A percentile compares a stretch with the other conserved stretches of the same genome.
phyloP scores from a whole-genome alignment of 2,888 invertebrate species.

The Drosophila pegasa region DNA sequence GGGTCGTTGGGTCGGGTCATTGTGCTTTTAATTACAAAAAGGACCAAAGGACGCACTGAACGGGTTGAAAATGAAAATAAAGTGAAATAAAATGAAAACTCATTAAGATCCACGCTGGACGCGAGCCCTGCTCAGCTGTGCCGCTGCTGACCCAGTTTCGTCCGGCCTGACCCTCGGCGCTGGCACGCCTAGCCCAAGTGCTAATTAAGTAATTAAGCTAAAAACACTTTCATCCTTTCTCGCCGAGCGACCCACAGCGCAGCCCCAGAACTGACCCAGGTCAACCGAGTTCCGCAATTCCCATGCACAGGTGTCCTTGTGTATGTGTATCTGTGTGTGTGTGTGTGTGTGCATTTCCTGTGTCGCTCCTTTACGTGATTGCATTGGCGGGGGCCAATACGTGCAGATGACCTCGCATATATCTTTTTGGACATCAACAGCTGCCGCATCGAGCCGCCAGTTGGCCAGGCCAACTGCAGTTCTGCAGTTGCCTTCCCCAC shows the following conservation, averaged over 20 bases:
- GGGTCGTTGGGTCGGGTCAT: slow-evolving; percentile 66
- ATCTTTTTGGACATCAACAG: slow-evolving; percentile 31
- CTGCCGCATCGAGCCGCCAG: slow-evolving; percentile 44
- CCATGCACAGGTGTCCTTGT: slow-evolving; percentile 49
- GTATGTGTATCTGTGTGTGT: slow-evolving; percentile 23
- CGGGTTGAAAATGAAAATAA: slow-evolving; percentile 27
- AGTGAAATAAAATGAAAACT: slow-evolving; percentile 60
- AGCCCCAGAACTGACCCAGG: slow-evolving; percentile 66
- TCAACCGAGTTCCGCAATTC: slow-evolving; percentile 48
- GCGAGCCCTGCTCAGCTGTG: slow-evolving; percentile 53
- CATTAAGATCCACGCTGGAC: slow-evolving; percentile 67
- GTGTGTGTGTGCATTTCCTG: slow-evolving; percentile 63
- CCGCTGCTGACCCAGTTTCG: slow-evolving; percentile 70
- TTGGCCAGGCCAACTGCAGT: slow-evolving; percentile 50
- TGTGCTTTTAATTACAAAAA: slow-evolving; percentile 79
- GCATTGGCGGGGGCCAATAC: slow-evolving; percentile 39
- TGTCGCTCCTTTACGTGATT: slow-evolving; percentile 63
- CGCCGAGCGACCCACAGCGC: slow-evolving; percentile 23
- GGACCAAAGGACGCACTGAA: slow-evolving; percentile 20
- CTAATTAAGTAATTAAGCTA: slow-evolving; percentile 75
- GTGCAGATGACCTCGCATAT: slow-evolving; percentile 43
- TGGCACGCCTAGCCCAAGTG: slow-evolving; percentile 32
- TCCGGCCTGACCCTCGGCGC: slow-evolving; percentile 49
- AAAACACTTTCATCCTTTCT: slow-evolving; percentile 62
- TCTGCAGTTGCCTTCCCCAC: slow-evolving; percentile 25